Percentiles rank a stretch among this genome's conserved stretches.
Evolutionary conservation across 1,140 invertebrate genomes (phyloP).

Genomic region (Penaeus chinensis): DNA sequence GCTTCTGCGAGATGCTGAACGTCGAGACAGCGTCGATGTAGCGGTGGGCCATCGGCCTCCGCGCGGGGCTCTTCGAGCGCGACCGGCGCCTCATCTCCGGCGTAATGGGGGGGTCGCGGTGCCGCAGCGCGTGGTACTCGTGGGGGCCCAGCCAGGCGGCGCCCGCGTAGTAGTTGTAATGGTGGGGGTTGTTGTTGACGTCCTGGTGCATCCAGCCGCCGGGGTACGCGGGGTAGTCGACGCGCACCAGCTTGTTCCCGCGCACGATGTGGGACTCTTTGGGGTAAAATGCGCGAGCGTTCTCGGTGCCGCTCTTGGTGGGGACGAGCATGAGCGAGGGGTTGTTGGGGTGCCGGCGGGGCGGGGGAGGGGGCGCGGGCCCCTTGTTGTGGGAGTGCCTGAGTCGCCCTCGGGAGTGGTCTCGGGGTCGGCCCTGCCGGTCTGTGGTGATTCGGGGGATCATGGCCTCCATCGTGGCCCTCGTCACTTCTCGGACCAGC

Average conservation of each 20-base stretch:
- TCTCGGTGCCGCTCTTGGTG: constrained; percentile 64
- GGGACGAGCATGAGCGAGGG: constrained; percentile 60
- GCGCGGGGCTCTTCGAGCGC: constrained; percentile 62
- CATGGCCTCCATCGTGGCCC: neutral
- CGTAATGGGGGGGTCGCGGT: constrained; percentile 26
- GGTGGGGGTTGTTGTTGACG: constrained; percentile 53
- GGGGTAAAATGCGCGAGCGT: constrained; percentile 55
- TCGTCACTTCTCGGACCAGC: neutral
- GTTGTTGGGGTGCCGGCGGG: constrained; percentile 57
- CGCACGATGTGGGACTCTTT: constrained; percentile 62
- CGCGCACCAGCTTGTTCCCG: constrained; percentile 54
- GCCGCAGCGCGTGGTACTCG: constrained; percentile 50
- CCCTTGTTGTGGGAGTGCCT: constrained; percentile 46
- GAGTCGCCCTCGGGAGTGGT: constrained; percentile 15
- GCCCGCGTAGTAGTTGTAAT: constrained; percentile 38
- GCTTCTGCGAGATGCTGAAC: constrained; percentile 58
- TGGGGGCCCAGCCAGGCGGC: constrained; percentile 32
- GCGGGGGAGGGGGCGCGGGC: constrained; percentile 59
- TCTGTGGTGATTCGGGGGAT: constrained; percentile 3
- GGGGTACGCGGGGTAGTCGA: constrained; percentile 52
- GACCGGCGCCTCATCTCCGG: constrained; percentile 53
- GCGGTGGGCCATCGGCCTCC: constrained; percentile 47
- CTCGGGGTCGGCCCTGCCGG: constrained; percentile 7
- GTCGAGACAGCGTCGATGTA: constrained; percentile 54
- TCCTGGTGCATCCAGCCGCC: constrained; percentile 38